phyloP scores from a whole-genome alignment of 2,113 vertebrate species.

The Oxyura jamaicensis region DNA sequence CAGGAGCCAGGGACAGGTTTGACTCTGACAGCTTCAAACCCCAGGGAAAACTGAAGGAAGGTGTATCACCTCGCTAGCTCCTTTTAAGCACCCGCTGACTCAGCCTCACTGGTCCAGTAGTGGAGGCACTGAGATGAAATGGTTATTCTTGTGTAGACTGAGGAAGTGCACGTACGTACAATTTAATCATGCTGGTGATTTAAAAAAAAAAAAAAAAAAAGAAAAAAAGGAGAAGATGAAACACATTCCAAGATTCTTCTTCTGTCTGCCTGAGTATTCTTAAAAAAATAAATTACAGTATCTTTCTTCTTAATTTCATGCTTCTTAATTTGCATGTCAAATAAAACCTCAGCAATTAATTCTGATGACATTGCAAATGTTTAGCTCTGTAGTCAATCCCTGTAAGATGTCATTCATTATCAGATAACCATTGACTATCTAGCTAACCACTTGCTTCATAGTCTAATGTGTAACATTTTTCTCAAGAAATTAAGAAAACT shows the following conservation, averaged over 20 bases:
- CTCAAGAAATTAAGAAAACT: background rate
- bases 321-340: constrained; percentile 37
- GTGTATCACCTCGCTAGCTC: accelerated
- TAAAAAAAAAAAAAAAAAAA: background rate
- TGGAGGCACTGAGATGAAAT: background rate
- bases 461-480: background rate
- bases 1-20: background rate
- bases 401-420: background rate
- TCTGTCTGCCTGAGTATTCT: background rate
- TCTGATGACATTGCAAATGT: background rate
- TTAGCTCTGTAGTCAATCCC: background rate
- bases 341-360: background rate
- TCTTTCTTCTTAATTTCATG: background rate
- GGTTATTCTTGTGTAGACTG: background rate
- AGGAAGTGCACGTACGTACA: background rate
- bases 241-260: background rate
- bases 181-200: background rate
- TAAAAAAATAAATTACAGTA: background rate
- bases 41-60: background rate
- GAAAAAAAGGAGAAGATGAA: background rate
- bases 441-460: background rate
- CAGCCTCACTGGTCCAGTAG: too few relatives aligned
- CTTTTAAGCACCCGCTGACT: background rate
- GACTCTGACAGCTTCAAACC: background rate
- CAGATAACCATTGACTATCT: background rate